These are phyloP conservation scores for Trachythela sp. DNA, from an alignment of 64 coral and sea anemone genomes.

Conservation along the genomic window DNA sequence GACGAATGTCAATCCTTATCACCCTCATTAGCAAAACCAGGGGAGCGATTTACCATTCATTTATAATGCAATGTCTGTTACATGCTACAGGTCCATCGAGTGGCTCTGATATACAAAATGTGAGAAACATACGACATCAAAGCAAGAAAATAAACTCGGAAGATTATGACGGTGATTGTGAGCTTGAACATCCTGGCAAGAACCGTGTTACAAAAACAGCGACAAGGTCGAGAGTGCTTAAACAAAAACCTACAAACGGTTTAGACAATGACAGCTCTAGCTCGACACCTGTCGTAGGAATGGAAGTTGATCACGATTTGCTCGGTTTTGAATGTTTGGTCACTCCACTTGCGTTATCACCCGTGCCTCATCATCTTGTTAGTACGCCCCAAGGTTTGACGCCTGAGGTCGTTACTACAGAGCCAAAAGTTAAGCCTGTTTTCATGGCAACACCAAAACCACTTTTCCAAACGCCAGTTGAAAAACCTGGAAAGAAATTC, in stretches of 20 bases:
- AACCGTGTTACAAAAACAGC: background rate
- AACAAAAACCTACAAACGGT: background rate
- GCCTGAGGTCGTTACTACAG: background rate
- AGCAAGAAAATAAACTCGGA: background rate
- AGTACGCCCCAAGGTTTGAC: background rate
- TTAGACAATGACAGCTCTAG: background rate
- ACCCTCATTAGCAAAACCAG: too few relatives aligned
- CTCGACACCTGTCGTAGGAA: background rate
- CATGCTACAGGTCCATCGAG: background rate
- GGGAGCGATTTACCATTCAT: too few relatives aligned
- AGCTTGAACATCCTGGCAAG: background rate
- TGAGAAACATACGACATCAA: background rate
- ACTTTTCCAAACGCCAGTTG: background rate
- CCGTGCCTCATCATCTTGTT: background rate
- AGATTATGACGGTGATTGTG: conserved; percentile 1
- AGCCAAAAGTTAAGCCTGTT: background rate
- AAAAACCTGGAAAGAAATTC: background rate
- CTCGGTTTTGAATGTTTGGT: background rate
- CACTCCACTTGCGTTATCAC: background rate
- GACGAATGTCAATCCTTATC: too few relatives aligned
- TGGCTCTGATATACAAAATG: background rate
- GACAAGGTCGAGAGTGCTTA: background rate
- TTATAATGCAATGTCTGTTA: background rate
- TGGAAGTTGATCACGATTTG: background rate
- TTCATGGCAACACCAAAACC: background rate